Evolutionary conservation across 2,113 vertebrate species (phyloP).

Genomic region (Mus spicilegus): DNA sequence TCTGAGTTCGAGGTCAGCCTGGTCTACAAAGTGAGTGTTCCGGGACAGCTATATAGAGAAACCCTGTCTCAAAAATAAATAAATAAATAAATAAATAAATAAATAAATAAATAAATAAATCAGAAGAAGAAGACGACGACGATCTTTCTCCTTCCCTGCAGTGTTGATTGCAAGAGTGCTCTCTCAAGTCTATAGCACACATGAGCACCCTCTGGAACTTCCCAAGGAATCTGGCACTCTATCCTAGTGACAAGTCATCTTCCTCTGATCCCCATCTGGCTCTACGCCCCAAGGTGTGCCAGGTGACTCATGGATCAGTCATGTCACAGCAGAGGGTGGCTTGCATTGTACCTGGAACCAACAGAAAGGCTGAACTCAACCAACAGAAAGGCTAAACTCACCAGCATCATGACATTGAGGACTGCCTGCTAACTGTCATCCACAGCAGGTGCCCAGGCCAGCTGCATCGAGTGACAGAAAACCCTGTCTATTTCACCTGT

Average conservation of each 20-base stretch:
- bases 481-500: not conserved
- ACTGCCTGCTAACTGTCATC: not conserved
- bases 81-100: too few relatives aligned
- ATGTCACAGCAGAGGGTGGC: not conserved
- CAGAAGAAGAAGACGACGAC: not conserved
- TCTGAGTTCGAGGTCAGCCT: too few relatives aligned
- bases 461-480: not conserved
- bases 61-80: too few relatives aligned
- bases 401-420: not conserved
- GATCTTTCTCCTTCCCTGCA: not conserved
- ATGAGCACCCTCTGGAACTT: not conserved
- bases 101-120: too few relatives aligned
- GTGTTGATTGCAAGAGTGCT: not conserved
- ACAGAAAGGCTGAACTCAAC: not conserved
- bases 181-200: not conserved
- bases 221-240: not conserved
- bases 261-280: not conserved
- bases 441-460: rapidly evolving
- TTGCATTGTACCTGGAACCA: not conserved
- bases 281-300: not conserved
- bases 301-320: slow-evolving; percentile 9
- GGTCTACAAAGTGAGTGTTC: too few relatives aligned
- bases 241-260: not conserved
- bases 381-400: not conserved
- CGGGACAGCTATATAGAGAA: too few relatives aligned